Conservation (phyloP, 2,888 invertebrate genomes). For the Chloroclystis v-ata region DNA sequence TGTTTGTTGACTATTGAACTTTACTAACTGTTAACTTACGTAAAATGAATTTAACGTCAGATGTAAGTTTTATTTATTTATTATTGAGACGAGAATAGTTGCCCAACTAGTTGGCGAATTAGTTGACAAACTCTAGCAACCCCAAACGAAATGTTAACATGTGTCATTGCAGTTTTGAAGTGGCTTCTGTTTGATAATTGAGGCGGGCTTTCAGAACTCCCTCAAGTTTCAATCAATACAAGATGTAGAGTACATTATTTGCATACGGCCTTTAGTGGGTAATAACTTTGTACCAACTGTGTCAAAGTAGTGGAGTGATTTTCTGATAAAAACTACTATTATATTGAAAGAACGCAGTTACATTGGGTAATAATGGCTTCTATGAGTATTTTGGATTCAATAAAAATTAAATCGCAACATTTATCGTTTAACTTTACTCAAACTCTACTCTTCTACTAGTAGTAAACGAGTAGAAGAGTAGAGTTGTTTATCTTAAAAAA, state of each 20-base stretch:
- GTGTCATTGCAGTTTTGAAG: slow-evolving; percentile 74
- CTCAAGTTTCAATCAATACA: slow-evolving; percentile 55
- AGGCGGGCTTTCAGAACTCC: slow-evolving; percentile 55
- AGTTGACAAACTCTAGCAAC: slow-evolving; percentile 23
- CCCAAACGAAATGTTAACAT: slow-evolving; percentile 61
- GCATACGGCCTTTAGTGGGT: slow-evolving; percentile 30
- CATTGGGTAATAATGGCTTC: no score
- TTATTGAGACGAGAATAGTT: no score
- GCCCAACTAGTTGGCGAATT: neutral
- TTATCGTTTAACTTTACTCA: no score
- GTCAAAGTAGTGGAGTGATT: neutral
- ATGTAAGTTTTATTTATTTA: no score
- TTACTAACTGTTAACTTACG: no score
- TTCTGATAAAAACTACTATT: neutral
- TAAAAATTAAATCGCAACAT: no score
- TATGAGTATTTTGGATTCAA: no score
- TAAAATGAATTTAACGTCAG: no score
- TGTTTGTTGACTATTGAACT: neutral
- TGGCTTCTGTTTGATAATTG: slow-evolving; percentile 64
- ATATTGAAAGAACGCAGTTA: no score
- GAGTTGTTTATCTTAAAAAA: no score
- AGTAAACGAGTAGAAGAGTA: no score
- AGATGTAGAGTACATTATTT: slow-evolving; percentile 54
- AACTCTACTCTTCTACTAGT: no score
- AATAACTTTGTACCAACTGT: slow-evolving; percentile 12